Conservation (phyloP, 2,113 vertebrate species). For the Paedocypris sp. region DNA sequence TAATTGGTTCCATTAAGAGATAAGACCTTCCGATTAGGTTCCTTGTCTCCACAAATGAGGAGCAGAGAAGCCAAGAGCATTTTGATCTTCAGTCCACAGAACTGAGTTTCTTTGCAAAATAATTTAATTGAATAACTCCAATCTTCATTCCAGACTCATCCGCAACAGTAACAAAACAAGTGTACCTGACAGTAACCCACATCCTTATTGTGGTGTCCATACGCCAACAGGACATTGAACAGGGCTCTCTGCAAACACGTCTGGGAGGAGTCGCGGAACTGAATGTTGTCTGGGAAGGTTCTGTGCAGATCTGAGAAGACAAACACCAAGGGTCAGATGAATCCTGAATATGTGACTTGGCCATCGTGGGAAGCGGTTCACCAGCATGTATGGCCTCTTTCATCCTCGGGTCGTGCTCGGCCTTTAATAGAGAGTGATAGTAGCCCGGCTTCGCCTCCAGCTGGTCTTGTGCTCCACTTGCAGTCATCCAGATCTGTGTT, state of each 20-base stretch:
- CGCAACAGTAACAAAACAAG: background rate
- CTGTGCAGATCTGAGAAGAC: slow-evolving; percentile 75
- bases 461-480: slow-evolving; percentile 77
- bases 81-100: no score
- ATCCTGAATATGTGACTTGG: background rate
- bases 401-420: slow-evolving; percentile 65
- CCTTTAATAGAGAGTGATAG: slow-evolving; percentile 71
- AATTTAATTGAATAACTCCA: no score
- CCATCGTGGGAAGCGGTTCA: slow-evolving; percentile 32
- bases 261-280: slow-evolving; percentile 68
- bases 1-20: no score
- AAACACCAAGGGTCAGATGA: background rate
- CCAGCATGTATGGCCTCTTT: slow-evolving; percentile 78
- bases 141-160: no score
- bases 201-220: slow-evolving; percentile 74
- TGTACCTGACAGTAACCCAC: slow-evolving; percentile 84
- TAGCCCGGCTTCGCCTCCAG: slow-evolving; percentile 76
- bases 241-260: slow-evolving; percentile 71
- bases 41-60: no score
- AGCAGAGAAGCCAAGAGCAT: no score
- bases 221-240: slow-evolving; percentile 80
- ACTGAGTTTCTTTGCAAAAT: no score
- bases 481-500: slow-evolving; percentile 78
- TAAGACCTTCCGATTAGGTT: no score
- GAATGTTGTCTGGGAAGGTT: slow-evolving; percentile 90